Percentiles rank a stretch among this genome's conserved stretches.
These are phyloP conservation scores for Circaetus cinerascens DNA, from an alignment of 2,113 vertebrate genomes.

Conservation along the genomic window DNA sequence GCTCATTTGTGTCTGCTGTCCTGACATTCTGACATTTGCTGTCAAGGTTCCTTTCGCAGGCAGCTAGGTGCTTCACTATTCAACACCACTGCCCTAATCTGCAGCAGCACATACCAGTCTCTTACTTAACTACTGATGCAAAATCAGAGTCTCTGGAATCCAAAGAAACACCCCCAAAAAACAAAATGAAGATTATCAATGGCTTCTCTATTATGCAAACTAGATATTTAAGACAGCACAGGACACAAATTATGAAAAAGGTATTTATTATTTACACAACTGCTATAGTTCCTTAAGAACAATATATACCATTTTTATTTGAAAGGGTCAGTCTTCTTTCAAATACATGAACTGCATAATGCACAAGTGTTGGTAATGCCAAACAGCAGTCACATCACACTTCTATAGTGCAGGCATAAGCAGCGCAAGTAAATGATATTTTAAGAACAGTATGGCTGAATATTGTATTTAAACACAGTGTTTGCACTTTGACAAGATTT, in stretches of 20 bases:
- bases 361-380: conserved; percentile 73
- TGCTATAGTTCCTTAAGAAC: conserved; percentile 80
- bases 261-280: conserved; percentile 83
- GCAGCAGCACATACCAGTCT: background rate
- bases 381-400: conserved; percentile 74
- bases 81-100: background rate
- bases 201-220: background rate
- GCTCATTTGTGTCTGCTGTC: conserved; percentile 12
- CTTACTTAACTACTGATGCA: background rate
- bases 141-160: background rate
- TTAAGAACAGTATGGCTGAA: conserved; percentile 71
- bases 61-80: background rate
- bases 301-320: conserved; percentile 77
- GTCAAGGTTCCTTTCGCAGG: background rate
- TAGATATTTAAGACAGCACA: background rate
- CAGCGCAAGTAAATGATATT: conserved; percentile 69
- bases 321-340: conserved; percentile 74
- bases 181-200: fast-evolving
- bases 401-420: conserved; percentile 73
- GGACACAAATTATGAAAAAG: conserved; percentile 71
- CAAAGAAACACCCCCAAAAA: background rate
- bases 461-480: conserved; percentile 72
- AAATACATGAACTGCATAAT: conserved; percentile 75
- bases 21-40: conserved; percentile 3
- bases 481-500: conserved; percentile 67